Conservation (phyloP, 2,797 vertebrate genomes). For the Sebastes hubbsi region DNA sequence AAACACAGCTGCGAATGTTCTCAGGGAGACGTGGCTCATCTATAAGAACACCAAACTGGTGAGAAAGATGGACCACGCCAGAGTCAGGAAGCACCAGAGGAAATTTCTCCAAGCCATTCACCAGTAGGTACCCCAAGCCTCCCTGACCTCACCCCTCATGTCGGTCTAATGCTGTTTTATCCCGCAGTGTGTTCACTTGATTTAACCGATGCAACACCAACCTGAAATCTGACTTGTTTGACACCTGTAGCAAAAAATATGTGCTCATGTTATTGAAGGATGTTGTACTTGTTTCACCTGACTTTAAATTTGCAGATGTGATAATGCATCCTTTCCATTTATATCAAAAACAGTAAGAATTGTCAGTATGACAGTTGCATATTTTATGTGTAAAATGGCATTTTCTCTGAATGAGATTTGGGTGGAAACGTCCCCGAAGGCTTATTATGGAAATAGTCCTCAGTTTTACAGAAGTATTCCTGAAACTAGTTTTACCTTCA, state of each 20-base stretch:
- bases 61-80: conserved; percentile 98
- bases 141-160: not conserved
- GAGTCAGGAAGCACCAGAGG: conserved; percentile 99
- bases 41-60: conserved; percentile 99
- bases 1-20: conserved; percentile 99
- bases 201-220: conserved; percentile 32
- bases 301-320: conserved; percentile 40
- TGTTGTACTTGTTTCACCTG: conserved; percentile 14
- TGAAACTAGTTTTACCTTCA: conserved; percentile 12
- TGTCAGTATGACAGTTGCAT: not conserved
- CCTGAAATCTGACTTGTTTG: conserved; percentile 88
- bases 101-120: conserved; percentile 99
- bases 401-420: conserved; percentile 21
- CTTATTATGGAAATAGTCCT: conserved; percentile 12
- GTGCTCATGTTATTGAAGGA: conserved; percentile 14
- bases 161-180: not conserved
- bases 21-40: conserved; percentile 99
- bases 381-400: conserved; percentile 21
- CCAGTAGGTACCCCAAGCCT: conserved; percentile 90
- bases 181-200: conserved; percentile 26
- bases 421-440: conserved; percentile 4
- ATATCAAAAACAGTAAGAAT: not conserved
- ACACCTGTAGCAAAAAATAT: conserved; percentile 85
- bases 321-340: conserved; percentile 9
- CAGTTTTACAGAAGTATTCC: conserved; percentile 36